Evolutionary conservation across 2,888 invertebrate genomes (phyloP), one percentile per base, ranked within the genome.

Genomic region (Drosophila bunnanda): DNA sequence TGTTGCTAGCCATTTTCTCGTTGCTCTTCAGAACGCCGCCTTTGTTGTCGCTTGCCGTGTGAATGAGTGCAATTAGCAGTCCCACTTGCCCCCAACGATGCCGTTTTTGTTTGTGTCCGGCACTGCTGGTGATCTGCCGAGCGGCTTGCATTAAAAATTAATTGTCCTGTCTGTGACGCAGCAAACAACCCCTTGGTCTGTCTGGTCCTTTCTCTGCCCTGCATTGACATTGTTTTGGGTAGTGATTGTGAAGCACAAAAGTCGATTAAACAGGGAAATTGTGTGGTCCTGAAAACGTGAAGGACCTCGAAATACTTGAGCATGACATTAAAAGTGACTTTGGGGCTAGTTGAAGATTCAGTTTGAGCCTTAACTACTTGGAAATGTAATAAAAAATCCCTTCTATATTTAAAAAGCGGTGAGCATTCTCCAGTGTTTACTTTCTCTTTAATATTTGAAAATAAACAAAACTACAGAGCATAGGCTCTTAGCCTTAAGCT

Each of bases 31-130:
- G 72, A 55, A 50, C 76, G 68, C 67, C 71, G 46, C 12, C 30
- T 81, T 81, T 81, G 82, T 86, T 80, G 82, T 48, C 61, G 70
- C 64, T 69, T 69, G 74, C 59, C 80, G 81, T 85, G 86, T 85
- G 84, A 85, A 83, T 88, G 81, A 83, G 83, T 81, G 88, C 88
- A 88, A 84, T 88, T 84, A 84, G 76, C 81, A 79, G 67, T 64
- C 77, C 67, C 82, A 87, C 80, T 73, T 82, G 78, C 78, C 74
- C 79, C 78, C 79, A 58, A 64, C 75, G 46, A 60, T 70, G 75
- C 71, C 64, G 74, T 75, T 70, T 84, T 77, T 78, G 71, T 74
- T 71, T 76, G 52, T 60, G 74, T 32, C 43, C 38, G 38, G 28
- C 60, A 28, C 55, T 50, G 55, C 62, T 72, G 70, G 25, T 78